Base-by-base conservation (phyloP, 2,888 invertebrate species). In the Oscheius sp. region DNA sequence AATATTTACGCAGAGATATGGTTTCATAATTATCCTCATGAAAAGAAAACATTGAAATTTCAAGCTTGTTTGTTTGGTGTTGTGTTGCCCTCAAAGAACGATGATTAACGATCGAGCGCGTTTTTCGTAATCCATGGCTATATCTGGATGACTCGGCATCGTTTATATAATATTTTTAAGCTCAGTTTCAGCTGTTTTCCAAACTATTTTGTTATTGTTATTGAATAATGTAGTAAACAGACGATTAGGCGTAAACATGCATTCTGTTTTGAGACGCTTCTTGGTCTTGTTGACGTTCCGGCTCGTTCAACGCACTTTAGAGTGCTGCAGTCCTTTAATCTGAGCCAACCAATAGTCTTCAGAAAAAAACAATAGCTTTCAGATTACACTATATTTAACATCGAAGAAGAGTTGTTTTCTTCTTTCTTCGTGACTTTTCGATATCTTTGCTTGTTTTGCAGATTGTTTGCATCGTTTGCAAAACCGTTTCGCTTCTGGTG, bases 321-420 rank as follows among this genome's bases (percentile, higher is more conserved):
- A n/a, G 59, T 59, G 44, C 59, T 20, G 14, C 59, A 59, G 59
- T 22, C 59, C 59, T 59, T 59, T 59, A 59, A 59, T 59, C 59
- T 30, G 44, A 44, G 59, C 59, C 59, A 59, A 26, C 59, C 59
- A 38, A 41, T 59, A 59, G 44, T 59, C 44, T 14, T 12, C 28
- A 41, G 59, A 59, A 44, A 44, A 41, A 59, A 59, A 59, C 59
- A 59, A 59, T 44, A 44, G 44, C 24, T 26, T 14, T n/a, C 44
- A 54, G 33, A 54, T 54, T 54, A 20, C 54, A 17, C 54, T 54
- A n/a, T n/a, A n/a, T 33, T 22, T 33, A n/a, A 17, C 33, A 20
- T 54, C 14, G 20, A 20, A 14, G 12, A 54, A 54, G 32, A 9
- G 32, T 54, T 14, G 32, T 51, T 22, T 54, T 51, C 22, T 9